Conservation (phyloP, 2,888 invertebrate species). For the Volucella bombylans region DNA sequence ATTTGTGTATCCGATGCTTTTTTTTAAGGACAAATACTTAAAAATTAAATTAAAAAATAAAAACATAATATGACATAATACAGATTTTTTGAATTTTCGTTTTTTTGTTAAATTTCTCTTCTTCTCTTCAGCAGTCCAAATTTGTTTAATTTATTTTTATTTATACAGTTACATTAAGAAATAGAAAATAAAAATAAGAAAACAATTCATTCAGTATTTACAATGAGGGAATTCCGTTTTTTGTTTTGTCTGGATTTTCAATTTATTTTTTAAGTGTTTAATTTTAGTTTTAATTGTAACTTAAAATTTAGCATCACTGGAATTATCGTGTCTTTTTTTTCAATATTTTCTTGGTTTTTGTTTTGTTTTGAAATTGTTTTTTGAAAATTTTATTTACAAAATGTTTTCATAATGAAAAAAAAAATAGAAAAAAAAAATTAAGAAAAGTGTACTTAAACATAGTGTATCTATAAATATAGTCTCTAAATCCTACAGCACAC, state of each 20-base stretch:
- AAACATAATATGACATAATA: conserved; percentile 63
- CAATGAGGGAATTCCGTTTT: conserved; percentile 31
- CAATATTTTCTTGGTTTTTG: conserved; percentile 42
- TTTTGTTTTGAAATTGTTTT: conserved; percentile 34
- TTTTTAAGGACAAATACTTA: conserved; percentile 40
- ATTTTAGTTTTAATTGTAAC: conserved; percentile 55
- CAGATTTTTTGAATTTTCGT: conserved; percentile 30
- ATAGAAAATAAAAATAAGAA: conserved; percentile 31
- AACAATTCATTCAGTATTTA: conserved; percentile 67
- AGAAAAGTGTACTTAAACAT: conserved; percentile 56
- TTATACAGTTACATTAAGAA: conserved; percentile 52
- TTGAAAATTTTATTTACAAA: conserved; percentile 54
- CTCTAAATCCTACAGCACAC: conserved; percentile 59
- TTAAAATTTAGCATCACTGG: conserved; percentile 76
- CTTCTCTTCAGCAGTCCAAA: conserved; percentile 52
- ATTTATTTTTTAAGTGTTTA: conserved; percentile 1
- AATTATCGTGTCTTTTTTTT: conserved; percentile 74
- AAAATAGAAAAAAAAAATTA: conserved; percentile 31
- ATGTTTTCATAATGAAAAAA: conserved; percentile 34
- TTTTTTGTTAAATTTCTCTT: conserved; percentile 12
- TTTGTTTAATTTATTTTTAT: conserved; percentile 29
- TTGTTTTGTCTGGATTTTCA: neutral
- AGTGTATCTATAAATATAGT: conserved; percentile 66
- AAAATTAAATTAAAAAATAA: conserved; percentile 39
- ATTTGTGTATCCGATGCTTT: conserved; percentile 57